Evolutionary conservation across 1,140 invertebrate genomes (phyloP), one percentile per base, ranked within the genome.

Genomic region (Patella vulgata): DNA sequence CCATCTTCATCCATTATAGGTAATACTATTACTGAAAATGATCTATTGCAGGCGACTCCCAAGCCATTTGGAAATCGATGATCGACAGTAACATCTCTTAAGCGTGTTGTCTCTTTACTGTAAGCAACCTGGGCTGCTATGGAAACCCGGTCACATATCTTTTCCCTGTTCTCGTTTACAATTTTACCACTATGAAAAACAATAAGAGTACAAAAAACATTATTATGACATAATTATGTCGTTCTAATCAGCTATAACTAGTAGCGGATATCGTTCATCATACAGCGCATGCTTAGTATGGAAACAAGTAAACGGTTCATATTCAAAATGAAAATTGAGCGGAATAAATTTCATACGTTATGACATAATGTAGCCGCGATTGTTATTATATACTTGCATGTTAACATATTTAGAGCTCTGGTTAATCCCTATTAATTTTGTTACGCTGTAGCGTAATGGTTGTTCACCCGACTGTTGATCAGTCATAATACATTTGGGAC

Each of bases 1-100:
- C 86, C 87, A 73, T 88, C 86, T 8, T 86, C 86, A 70, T 89
- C 86, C 1, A 87, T 68, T 50, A 90, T 85, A 1, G 88, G 86
- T 59, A 88, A 85, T 44, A 85, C 87, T 42, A 89, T 67, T 27
- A 87, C 79, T 66, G 87, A 85, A 30, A 81, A 74, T 2, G 78
- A 74, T 42, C 75, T 73, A 40, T 78, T 75, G 42, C 71, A 64
- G 19, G 77, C 75, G n/a, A 80, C 63, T 3, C 79, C 74, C 12
- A 85, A 63, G 23, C 83, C 85, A 54, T 82, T 78, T 4, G 85
- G 84, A 78, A 88, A 88, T 50, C 87, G 72, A 11, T 82, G 74
- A 58, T 84, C 68, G 68, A 50, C 63, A 5, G 64, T 58, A 3
- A 77, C 46, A 51, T 71, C 60, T 28, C 73, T 75, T 65, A 84